A percentile compares a stretch with the other conserved stretches of the same genome.
These are phyloP conservation scores for Habroteleia sp. DNA, from an alignment of 2,888 invertebrate species.

Conservation along the genomic window DNA sequence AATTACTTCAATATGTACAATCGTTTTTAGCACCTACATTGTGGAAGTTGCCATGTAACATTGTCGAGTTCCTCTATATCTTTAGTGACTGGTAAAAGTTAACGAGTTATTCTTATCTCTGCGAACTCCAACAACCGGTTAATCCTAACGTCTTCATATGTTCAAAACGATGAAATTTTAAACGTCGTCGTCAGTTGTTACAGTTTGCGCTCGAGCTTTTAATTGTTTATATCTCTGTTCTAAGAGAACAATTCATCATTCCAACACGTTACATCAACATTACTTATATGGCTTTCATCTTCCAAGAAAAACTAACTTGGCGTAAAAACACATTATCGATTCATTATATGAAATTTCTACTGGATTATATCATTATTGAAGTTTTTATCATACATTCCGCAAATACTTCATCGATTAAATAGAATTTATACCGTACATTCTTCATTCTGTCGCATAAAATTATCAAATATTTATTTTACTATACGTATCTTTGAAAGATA, in stretches of 20 bases:
- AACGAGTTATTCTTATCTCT: slow-evolving; percentile 46
- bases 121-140: slow-evolving; percentile 52
- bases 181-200: slow-evolving; percentile 36
- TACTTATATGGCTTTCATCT: slow-evolving; percentile 15
- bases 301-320: slow-evolving; percentile 21
- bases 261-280: slow-evolving; percentile 36
- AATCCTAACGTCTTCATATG: slow-evolving; percentile 39
- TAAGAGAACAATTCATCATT: slow-evolving; percentile 12
- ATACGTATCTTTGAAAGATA: too few relatives aligned
- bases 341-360: not conserved
- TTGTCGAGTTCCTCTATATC: slow-evolving; percentile 21
- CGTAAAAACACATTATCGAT: too few relatives aligned
- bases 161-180: slow-evolving; percentile 44
- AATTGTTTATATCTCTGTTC: slow-evolving; percentile 39
- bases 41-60: slow-evolving; percentile 28
- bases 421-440: too few relatives aligned
- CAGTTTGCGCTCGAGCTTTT: slow-evolving; percentile 16
- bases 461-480: too few relatives aligned
- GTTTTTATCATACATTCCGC: too few relatives aligned
- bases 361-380: slow-evolving; percentile 2
- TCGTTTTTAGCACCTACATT: slow-evolving; percentile 38
- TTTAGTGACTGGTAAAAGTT: slow-evolving; percentile 31
- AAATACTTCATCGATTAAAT: too few relatives aligned
- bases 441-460: too few relatives aligned
- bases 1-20: not conserved